phyloP scores from a whole-genome alignment of 1,140 invertebrate species.

The Ptiloglossa arizonensis region DNA sequence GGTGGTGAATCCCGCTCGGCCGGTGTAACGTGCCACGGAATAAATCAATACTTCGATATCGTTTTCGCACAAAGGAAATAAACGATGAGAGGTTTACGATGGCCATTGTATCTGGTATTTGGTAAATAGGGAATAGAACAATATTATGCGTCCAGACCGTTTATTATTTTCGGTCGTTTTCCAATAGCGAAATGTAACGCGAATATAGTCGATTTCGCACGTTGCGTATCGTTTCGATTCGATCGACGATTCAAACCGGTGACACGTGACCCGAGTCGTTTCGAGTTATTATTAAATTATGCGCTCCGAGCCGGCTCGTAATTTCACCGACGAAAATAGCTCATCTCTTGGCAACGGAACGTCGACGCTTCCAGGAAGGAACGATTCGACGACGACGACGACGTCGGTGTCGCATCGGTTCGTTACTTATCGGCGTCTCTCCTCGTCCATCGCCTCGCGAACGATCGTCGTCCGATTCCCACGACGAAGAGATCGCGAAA shows the following conservation, averaged over 20 bases:
- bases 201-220: not conserved
- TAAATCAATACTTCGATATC: constrained; percentile 43
- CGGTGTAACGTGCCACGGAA: constrained; percentile 19
- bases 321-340: not conserved
- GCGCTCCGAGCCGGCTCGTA: not conserved
- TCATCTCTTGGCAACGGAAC: not conserved
- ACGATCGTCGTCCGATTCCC: no score
- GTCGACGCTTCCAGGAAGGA: no score
- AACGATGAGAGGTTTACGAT: constrained; percentile 40
- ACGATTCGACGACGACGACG: no score
- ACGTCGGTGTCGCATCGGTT: not conserved
- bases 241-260: not conserved
- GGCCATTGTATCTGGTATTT: constrained; percentile 26
- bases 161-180: constrained; percentile 16
- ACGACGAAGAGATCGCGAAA: no score
- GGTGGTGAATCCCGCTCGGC: not conserved
- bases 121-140: constrained; percentile 24
- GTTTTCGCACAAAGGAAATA: constrained; percentile 33
- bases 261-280: constrained; percentile 8
- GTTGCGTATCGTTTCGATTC: constrained; percentile 2
- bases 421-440: not conserved
- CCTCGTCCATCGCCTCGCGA: no score
- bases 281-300: constrained; percentile 22
- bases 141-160: constrained; percentile 17
- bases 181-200: not conserved